Conservation (phyloP, 1,140 invertebrate species). For the Myzus persicae region DNA sequence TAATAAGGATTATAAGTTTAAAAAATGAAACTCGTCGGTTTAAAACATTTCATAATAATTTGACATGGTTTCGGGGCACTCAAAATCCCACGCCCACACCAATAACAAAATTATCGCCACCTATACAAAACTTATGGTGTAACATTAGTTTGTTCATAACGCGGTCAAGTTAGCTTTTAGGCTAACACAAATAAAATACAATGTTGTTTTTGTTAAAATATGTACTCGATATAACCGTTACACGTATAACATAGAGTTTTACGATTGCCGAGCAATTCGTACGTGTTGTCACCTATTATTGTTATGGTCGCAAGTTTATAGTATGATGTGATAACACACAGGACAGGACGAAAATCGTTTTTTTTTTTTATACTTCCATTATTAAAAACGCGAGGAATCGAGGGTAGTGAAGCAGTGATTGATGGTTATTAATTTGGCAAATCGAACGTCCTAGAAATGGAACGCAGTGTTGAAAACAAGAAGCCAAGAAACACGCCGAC, state of each 20-base stretch:
- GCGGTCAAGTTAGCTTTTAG: background rate
- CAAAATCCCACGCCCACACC: background rate
- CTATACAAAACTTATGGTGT: no score
- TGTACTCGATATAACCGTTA: background rate
- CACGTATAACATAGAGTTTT: no score
- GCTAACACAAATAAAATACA: background rate
- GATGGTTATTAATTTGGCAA: conserved; percentile 48
- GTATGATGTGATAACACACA: background rate
- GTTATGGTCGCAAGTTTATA: background rate
- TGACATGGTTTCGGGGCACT: background rate
- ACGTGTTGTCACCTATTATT: no score
- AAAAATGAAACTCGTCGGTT: background rate
- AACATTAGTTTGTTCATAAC: background rate
- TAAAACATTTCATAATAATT: background rate
- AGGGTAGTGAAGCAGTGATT: background rate
- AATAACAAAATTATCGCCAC: background rate
- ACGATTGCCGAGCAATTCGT: no score
- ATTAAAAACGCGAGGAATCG: background rate
- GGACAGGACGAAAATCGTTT: background rate
- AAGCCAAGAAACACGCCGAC: conserved; percentile 28
- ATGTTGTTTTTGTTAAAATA: background rate
- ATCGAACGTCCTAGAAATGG: conserved; percentile 43
- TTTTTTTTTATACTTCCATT: background rate
- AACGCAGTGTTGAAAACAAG: background rate
- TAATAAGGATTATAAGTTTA: background rate